Base-by-base conservation (phyloP, 2,888 invertebrate species). In the Suillia variegata region DNA sequence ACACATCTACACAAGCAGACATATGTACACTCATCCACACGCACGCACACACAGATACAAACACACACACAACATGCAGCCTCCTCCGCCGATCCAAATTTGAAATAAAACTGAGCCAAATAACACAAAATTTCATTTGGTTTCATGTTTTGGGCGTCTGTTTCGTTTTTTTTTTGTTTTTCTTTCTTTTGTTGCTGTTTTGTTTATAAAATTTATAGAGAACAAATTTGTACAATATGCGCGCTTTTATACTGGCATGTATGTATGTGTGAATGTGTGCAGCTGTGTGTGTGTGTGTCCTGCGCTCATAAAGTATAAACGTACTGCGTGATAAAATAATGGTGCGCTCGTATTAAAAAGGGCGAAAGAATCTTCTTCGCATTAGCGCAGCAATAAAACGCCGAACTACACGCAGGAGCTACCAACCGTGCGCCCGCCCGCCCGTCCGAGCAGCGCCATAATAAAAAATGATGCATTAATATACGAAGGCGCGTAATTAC, bases 151-250 rank as follows among this genome's bases (percentile, higher is more conserved):
- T 55, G n/a, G n/a, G n/a, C n/a, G n/a, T n/a, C n/a, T n/a, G n/a
- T n/a, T n/a, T n/a, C n/a, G n/a, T n/a, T n/a, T n/a, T n/a, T n/a
- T n/a, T n/a, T n/a, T n/a, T 45, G n/a, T 47, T 59, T 61, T 62
- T 63, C 56, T 52, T 51, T 51, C 52, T 61, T 63, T 58, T 62
- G 56, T 59, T 47, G 62, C 63, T 62, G 60, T 65, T 72, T 71
- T 70, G 66, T 63, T 73, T 68, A 74, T 69, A 64, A 67, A 78
- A 77, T 75, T 74, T 78, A 77, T 75, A 69, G 73, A 72, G 71
- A 71, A 71, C 70, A 78, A 77, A 77, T 78, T 77, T 76, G 70
- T 67, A 66, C 74, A 75, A 74, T 75, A 75, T 74, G 71, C 71
- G 70, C 67, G 66, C 64, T 68, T n/a, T 76, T 70, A 73, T 65